Percentiles rank a stretch among this genome's conserved stretches.
phyloP scores from a whole-genome alignment of 2,797 vertebrate species.

The Cichlasoma orientale region DNA sequence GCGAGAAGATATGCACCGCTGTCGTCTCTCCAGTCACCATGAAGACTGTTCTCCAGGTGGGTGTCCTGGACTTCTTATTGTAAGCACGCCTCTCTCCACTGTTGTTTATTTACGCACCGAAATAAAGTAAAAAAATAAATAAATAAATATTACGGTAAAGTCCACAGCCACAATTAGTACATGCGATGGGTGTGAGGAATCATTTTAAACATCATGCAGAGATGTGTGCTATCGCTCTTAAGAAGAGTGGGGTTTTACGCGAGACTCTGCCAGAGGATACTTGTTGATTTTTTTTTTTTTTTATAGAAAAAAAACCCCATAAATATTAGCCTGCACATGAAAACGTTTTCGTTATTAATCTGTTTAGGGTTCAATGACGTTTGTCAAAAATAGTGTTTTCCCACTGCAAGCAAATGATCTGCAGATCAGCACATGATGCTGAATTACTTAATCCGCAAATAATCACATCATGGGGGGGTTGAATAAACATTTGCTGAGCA shows the following conservation, averaged over 20 bases:
- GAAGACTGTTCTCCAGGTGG: constrained; percentile 93
- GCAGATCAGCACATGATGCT: background rate
- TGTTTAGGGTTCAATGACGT: background rate
- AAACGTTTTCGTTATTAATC: background rate
- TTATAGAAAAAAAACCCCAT: too few relatives aligned
- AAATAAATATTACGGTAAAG: background rate
- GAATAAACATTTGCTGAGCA: background rate
- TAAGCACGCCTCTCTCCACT: background rate
- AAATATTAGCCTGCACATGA: background rate
- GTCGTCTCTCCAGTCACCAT: constrained; percentile 82
- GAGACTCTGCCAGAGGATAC: background rate
- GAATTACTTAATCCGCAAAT: background rate
- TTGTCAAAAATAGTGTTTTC: background rate
- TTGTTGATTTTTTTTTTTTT: background rate
- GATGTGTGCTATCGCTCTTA: background rate
- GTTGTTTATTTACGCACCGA: constrained; percentile 16
- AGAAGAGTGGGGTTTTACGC: background rate
- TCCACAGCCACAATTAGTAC: background rate
- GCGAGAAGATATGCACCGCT: constrained; percentile 88
- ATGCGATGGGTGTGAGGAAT: too few relatives aligned
- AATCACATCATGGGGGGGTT: background rate
- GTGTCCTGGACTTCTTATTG: constrained; percentile 31
- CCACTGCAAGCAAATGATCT: background rate
- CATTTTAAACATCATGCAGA: background rate
- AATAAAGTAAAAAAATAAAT: background rate